Evolutionary conservation across 1,140 invertebrate genomes (phyloP).

Genomic region (Euschistus heros): DNA sequence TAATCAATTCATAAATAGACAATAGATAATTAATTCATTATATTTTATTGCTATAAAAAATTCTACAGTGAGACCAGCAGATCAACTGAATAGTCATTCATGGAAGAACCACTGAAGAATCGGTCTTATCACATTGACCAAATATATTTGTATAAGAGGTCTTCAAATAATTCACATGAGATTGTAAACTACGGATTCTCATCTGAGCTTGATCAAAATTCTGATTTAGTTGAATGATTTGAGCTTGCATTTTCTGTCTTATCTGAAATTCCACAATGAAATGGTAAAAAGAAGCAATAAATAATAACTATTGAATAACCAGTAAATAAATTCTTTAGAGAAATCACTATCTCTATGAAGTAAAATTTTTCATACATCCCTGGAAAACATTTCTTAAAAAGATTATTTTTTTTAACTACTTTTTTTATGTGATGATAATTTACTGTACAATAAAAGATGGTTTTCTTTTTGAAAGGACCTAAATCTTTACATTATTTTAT

Average conservation of each 20-base stretch:
- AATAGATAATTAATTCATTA: not conserved
- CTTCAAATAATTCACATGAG: slow-evolving; percentile 50
- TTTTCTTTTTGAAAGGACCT: too few relatives aligned
- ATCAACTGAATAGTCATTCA: not conserved
- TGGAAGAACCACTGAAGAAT: slow-evolving; percentile 1
- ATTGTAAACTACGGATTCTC: slow-evolving; percentile 49
- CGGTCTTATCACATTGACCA: not conserved
- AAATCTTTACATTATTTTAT: too few relatives aligned
- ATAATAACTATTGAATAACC: not conserved
- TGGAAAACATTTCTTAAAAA: too few relatives aligned
- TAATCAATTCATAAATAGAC: too few relatives aligned
- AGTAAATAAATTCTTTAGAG: not conserved
- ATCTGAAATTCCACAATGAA: slow-evolving; percentile 36
- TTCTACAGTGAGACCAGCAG: not conserved
- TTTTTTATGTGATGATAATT: too few relatives aligned
- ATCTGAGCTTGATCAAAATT: slow-evolving; percentile 55
- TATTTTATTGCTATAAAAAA: not conserved
- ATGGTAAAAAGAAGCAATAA: not conserved
- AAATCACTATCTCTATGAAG: too few relatives aligned
- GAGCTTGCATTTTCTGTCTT: slow-evolving; percentile 52
- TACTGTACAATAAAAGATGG: too few relatives aligned
- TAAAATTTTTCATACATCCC: too few relatives aligned
- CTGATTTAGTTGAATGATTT: slow-evolving; percentile 52
- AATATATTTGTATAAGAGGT: slow-evolving; percentile 36
- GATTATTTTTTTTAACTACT: too few relatives aligned